A percentile compares a stretch with the other conserved stretches of the same genome.
Conservation (phyloP, 2,113 vertebrate genomes). For the Excalfactoria chinensis region DNA sequence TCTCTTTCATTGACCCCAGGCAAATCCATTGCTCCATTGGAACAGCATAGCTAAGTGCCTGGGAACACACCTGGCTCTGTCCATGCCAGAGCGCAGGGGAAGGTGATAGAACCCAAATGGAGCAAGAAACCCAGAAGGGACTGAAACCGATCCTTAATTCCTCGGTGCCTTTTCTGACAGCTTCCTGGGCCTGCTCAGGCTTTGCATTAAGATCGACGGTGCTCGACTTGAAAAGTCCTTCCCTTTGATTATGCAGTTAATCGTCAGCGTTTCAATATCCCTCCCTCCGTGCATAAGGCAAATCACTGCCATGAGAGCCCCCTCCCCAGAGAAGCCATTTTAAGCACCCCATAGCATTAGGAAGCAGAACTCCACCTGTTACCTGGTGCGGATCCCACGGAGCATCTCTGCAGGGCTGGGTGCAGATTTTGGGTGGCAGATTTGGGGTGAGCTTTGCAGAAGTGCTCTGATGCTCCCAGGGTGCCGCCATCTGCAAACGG, state of each 20-base stretch:
- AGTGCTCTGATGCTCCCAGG: fast-evolving
- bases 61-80: not conserved
- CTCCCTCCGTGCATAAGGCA: fast-evolving
- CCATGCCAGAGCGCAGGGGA: fast-evolving
- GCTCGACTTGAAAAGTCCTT: not conserved
- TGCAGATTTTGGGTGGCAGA: fast-evolving
- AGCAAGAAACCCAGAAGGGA: not conserved
- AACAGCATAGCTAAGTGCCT: too few relatives aligned
- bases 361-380: fast-evolving
- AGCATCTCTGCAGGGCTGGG: not conserved
- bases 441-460: not conserved
- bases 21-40: fast-evolving
- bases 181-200: fast-evolving
- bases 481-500: not conserved
- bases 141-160: not conserved
- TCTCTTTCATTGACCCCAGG: not conserved
- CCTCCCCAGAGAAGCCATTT: not conserved
- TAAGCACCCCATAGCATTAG: fast-evolving
- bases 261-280: not conserved
- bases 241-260: not conserved
- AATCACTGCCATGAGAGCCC: fast-evolving
- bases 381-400: not conserved
- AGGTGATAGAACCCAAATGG: fast-evolving
- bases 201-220: fast-evolving
- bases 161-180: not conserved